Evolutionary conservation across 2,797 vertebrate species (phyloP), one percentile per base, ranked within the genome.

Genomic region (Tenualosa ilisha): DNA sequence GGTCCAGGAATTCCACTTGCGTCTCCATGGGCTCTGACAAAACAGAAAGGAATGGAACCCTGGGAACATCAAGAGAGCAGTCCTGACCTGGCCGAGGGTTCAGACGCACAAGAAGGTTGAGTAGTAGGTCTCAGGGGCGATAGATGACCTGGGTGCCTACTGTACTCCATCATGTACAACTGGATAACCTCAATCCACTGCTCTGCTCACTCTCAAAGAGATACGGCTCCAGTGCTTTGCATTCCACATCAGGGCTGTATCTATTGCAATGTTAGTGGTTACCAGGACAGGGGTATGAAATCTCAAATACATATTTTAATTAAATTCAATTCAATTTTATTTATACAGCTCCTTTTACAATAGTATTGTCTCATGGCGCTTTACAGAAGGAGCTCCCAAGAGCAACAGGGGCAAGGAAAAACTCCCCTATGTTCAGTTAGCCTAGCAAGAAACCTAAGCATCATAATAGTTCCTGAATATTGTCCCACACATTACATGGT

Each of bases 1-100:
- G 81, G 85, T 85, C 84, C 83, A 82, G 68, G 81, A 86, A 87
- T 43, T 26, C 84, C n/a, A 31, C 86, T 85, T 84, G 82, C 81
- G 83, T 61, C 59, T 86, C 85, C 54, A 82, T 84, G 81, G 24
- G 31, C 20, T 26, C 75, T 24, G 11, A 61, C 22, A 85, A 84
- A 86, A n/a, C 31, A n/a, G 53, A 31, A 24, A 46, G 63, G 9
- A 43, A 7, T 37, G 46, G 37, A 0, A 54, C 26, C 8, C 43
- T 37, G 26, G 51, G 81, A 53, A 50, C 22, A 17, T 31, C 8
- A 7, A 81, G 82, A 65, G 17, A 79, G 72, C 31, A 22, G 72
- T 22, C 40, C 7, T 20, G 40, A n/a, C 65, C 65, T 37, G 3
- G 11, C 26, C 0, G 63, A 63, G 20, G 61, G 24, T 68, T 3